Conservation (phyloP, 2,113 vertebrate species). For the Rhinolophus ferrumequinum region DNA sequence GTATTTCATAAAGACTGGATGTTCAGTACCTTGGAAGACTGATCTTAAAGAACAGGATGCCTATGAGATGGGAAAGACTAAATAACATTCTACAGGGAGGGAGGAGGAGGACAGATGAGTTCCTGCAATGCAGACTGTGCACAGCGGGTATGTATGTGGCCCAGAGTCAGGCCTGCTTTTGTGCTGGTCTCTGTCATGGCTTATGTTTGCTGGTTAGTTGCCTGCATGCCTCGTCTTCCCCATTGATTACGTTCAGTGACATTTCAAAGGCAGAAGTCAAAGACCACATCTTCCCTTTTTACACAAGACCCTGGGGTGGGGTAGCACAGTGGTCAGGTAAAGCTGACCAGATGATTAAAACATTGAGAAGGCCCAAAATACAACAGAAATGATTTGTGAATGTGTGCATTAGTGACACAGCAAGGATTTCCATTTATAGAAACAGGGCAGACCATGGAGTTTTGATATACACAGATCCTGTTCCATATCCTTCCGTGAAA, state of each 20-base stretch:
- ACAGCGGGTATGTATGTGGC: neutral
- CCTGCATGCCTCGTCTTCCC: neutral
- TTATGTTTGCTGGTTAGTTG: neutral
- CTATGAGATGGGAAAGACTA: neutral
- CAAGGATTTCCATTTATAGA: neutral
- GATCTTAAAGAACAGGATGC: neutral
- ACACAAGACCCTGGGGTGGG: rapidly evolving
- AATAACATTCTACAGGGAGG: neutral
- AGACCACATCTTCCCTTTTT: neutral
- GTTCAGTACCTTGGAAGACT: neutral
- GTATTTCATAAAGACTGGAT: neutral
- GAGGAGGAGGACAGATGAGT: neutral
- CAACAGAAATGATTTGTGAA: neutral
- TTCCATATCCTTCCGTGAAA: neutral
- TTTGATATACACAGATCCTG: neutral
- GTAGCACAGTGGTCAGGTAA: neutral
- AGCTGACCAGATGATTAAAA: neutral
- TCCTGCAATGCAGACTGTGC: neutral
- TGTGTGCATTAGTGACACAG: neutral
- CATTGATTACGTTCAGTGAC: neutral
- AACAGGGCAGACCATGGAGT: neutral
- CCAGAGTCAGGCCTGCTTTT: neutral
- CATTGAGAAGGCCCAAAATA: neutral
- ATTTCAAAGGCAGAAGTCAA: neutral
- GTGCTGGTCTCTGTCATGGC: neutral